Conservation (phyloP, 2,113 vertebrate genomes). For the Tringa solitaria region DNA sequence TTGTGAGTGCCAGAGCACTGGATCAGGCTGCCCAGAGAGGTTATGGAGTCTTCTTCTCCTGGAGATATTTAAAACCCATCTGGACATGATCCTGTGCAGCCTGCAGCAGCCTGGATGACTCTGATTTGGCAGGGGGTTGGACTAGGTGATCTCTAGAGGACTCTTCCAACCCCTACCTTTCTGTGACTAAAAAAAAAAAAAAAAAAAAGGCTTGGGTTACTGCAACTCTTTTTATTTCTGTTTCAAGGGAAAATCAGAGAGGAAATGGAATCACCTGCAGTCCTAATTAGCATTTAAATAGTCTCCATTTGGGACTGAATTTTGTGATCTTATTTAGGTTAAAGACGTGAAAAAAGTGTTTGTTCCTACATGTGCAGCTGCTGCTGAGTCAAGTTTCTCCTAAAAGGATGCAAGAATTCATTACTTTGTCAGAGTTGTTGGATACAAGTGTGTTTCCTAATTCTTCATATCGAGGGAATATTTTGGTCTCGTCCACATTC, state of each 20-base stretch:
- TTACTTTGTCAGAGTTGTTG: neutral
- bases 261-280: constrained; percentile 17
- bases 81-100: neutral
- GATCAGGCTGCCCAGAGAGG: neutral
- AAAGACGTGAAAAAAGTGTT: neutral
- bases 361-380: neutral
- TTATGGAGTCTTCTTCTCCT: neutral
- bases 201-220: neutral
- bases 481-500: neutral
- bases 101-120: too few relatives aligned
- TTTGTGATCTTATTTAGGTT: neutral
- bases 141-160: too few relatives aligned
- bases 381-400: neutral
- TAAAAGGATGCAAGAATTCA: neutral
- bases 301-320: neutral
- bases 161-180: neutral
- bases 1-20: neutral
- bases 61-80: neutral
- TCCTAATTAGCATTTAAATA: constrained; percentile 27
- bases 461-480: neutral
- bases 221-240: neutral
- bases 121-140: too few relatives aligned
- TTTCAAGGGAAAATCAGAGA: neutral
- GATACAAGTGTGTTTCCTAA: neutral
- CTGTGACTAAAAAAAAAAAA: neutral